Percentiles rank a stretch among this genome's conserved stretches.
These are phyloP conservation scores for Galemys pyrenaicus DNA, from an alignment of 2,113 vertebrate species.

Conservation along the genomic window DNA sequence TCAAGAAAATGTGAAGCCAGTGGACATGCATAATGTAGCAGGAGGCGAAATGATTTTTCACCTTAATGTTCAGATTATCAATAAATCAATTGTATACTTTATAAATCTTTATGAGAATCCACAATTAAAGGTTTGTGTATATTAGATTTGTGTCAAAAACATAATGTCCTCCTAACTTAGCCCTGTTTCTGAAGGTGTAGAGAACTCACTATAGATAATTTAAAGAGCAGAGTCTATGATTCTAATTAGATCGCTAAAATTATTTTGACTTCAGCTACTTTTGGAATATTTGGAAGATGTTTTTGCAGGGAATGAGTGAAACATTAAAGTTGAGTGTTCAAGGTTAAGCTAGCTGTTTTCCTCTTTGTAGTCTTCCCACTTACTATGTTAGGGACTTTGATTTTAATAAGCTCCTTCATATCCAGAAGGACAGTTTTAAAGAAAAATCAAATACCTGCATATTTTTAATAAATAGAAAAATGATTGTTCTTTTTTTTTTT, in stretches of 20 bases:
- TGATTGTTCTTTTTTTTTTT: no score
- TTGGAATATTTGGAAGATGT: neutral
- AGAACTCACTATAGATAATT: neutral
- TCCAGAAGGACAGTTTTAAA: neutral
- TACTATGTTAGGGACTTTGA: neutral
- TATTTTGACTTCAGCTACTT: conserved; percentile 11
- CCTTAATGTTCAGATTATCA: neutral
- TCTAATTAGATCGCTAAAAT: neutral
- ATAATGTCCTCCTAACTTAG: neutral
- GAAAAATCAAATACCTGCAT: neutral
- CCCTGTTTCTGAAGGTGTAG: neutral
- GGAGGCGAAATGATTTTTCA: neutral
- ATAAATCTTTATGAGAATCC: neutral
- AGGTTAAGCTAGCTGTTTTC: neutral
- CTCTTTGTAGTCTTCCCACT: neutral
- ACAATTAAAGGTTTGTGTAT: neutral
- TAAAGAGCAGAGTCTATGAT: neutral
- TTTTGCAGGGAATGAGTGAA: neutral
- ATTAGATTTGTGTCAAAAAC: conserved; percentile 27
- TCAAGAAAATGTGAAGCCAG: conserved; percentile 3
- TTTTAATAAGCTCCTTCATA: neutral
- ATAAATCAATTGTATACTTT: neutral
- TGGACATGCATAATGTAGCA: neutral
- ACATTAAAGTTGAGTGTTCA: neutral
- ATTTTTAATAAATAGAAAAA: neutral